These are phyloP conservation scores for Entelurus aequoreus DNA, from an alignment of 2,113 vertebrate species.

Conservation along the genomic window DNA sequence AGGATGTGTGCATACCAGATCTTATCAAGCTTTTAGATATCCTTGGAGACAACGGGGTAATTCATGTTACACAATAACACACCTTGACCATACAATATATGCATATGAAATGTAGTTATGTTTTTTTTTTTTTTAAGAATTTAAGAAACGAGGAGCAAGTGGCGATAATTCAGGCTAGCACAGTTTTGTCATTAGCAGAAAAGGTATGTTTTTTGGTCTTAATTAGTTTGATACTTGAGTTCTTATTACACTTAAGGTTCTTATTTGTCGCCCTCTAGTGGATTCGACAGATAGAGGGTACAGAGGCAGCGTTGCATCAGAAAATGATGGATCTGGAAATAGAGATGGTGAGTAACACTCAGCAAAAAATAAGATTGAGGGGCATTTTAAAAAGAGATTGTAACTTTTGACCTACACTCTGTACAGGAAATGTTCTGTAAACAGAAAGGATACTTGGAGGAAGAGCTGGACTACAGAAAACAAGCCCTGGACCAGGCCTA, in stretches of 20 bases:
- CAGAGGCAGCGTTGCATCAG: slow-evolving; percentile 94
- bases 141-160: slow-evolving; percentile 98
- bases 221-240: background rate
- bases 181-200: slow-evolving; percentile 93
- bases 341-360: slow-evolving; percentile 84
- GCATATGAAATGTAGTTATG: background rate
- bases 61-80: slow-evolving; percentile 19
- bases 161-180: slow-evolving; percentile 97
- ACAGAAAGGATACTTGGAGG: slow-evolving; percentile 97
- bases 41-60: slow-evolving; percentile 95
- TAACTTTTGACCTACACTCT: slow-evolving; percentile 6
- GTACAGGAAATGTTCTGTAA: slow-evolving; percentile 96
- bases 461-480: slow-evolving; percentile 96
- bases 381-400: background rate
- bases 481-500: slow-evolving; percentile 97
- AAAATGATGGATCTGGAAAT: slow-evolving; percentile 98
- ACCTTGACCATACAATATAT: background rate
- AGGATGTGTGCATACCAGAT: slow-evolving; percentile 98
- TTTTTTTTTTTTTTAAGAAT: slow-evolving; percentile 72
- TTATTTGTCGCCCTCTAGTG: slow-evolving; percentile 75
- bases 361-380: background rate
- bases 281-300: slow-evolving; percentile 98
- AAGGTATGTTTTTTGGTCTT: slow-evolving; percentile 74
- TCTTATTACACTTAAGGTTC: background rate
- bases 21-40: slow-evolving; percentile 98